These are phyloP conservation scores for Nephrocerus scutellatus DNA, from an alignment of 2,888 invertebrate genomes.

Conservation along the genomic window DNA sequence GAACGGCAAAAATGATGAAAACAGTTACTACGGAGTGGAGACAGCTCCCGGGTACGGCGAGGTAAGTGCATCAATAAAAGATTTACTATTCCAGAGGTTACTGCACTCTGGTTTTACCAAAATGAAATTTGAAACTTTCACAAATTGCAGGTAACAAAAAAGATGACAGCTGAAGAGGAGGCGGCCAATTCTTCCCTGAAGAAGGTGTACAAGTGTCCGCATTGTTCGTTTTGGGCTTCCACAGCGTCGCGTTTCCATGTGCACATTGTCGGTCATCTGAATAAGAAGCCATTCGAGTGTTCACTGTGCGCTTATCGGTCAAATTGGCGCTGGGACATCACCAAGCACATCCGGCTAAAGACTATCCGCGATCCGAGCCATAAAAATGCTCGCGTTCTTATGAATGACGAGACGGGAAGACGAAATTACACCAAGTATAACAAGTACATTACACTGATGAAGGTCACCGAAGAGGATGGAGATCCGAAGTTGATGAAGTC, in stretches of 20 bases:
- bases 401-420: constrained; percentile 86
- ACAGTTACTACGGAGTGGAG: constrained; percentile 49
- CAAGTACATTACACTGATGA: constrained; percentile 72
- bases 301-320: constrained; percentile 88
- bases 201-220: constrained; percentile 85
- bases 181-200: constrained; percentile 61
- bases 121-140: constrained; percentile 48
- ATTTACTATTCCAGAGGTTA: no score
- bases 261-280: constrained; percentile 86
- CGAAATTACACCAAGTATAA: constrained; percentile 90
- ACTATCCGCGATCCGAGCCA: constrained; percentile 78
- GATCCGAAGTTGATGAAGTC: constrained; percentile 48
- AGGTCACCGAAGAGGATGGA: constrained; percentile 51
- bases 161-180: constrained; percentile 58
- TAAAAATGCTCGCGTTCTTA: constrained; percentile 71
- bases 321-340: constrained; percentile 96
- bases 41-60: constrained; percentile 51
- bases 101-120: no score
- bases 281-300: constrained; percentile 92
- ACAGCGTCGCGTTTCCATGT: constrained; percentile 90
- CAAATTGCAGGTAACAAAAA: constrained; percentile 49
- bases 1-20: constrained; percentile 40
- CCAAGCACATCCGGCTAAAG: constrained; percentile 89
- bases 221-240: constrained; percentile 87
- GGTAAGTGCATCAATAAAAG: constrained; percentile 41